These are phyloP conservation scores for Rhodophaea formosa DNA, from an alignment of 2,888 invertebrate genomes.

Conservation along the genomic window DNA sequence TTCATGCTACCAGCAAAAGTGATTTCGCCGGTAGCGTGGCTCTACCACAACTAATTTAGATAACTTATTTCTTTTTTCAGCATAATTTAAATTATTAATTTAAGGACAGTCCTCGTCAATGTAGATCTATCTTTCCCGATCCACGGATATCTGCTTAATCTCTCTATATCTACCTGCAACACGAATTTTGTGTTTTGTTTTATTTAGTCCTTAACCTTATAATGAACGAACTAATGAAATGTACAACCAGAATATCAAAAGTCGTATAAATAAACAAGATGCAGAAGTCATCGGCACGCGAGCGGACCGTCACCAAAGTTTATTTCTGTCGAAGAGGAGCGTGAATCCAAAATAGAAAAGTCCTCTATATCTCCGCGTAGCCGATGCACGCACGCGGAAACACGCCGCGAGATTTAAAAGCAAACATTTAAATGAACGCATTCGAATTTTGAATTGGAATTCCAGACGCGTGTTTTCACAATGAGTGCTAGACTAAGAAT, in stretches of 20 bases:
- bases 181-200: no score
- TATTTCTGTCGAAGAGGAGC: constrained; percentile 69
- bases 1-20: no score
- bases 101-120: no score
- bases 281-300: constrained; percentile 46
- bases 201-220: no score
- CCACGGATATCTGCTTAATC: no score
- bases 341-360: constrained; percentile 76
- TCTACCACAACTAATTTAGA: no score
- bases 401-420: constrained; percentile 33
- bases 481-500: constrained; percentile 52
- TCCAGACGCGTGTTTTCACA: constrained; percentile 38
- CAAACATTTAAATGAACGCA: constrained; percentile 29
- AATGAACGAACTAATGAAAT: background rate
- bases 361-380: constrained; percentile 61
- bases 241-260: background rate
- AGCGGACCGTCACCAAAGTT: constrained; percentile 59
- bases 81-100: no score
- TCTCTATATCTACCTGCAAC: no score
- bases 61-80: no score
- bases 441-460: constrained; percentile 23
- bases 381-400: constrained; percentile 62
- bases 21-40: no score
- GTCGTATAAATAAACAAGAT: constrained; percentile 41
- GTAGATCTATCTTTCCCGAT: no score